These are phyloP conservation scores for Amphimallon solstitiale DNA, from an alignment of 2,888 invertebrate genomes.

Conservation along the genomic window DNA sequence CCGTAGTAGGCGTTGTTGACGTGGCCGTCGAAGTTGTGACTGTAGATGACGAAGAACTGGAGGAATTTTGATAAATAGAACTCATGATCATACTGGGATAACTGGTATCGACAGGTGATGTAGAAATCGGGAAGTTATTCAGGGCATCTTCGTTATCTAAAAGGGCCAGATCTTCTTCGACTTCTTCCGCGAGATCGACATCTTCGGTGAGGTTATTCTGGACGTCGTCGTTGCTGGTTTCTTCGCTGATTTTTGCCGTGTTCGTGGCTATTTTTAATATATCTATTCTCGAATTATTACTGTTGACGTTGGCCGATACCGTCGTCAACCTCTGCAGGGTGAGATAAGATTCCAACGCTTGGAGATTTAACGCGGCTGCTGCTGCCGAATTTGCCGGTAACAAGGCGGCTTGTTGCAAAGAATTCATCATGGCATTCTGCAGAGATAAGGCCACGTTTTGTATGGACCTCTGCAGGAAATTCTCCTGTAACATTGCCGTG, in stretches of 20 bases:
- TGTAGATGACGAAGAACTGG: conserved; percentile 58
- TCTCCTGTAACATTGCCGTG: conserved; percentile 72
- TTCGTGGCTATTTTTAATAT: conserved; percentile 72
- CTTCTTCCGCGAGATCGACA: conserved; percentile 76
- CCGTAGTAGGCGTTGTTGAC: conserved; percentile 58
- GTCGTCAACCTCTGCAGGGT: conserved; percentile 82
- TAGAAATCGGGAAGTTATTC: conserved; percentile 68
- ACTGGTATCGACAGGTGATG: conserved; percentile 72
- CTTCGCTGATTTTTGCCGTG: conserved; percentile 60
- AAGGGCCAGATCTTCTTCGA: conserved; percentile 78
- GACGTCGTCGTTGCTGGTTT: conserved; percentile 53
- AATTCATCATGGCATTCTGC: conserved; percentile 86
- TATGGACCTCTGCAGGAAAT: conserved; percentile 68
- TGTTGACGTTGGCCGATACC: conserved; percentile 66
- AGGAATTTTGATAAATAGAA: conserved; percentile 70
- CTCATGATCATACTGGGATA: conserved; percentile 78
- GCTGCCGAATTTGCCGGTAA: conserved; percentile 85
- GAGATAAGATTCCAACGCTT: conserved; percentile 87
- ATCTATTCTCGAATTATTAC: conserved; percentile 69
- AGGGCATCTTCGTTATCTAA: conserved; percentile 76
- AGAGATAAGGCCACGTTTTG: conserved; percentile 83
- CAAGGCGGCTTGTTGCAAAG: conserved; percentile 84
- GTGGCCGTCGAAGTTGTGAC: conserved; percentile 61
- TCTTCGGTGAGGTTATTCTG: conserved; percentile 66
- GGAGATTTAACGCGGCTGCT: conserved; percentile 84